Conservation (phyloP, 2,888 invertebrate species). For the Gortyna flavago region DNA sequence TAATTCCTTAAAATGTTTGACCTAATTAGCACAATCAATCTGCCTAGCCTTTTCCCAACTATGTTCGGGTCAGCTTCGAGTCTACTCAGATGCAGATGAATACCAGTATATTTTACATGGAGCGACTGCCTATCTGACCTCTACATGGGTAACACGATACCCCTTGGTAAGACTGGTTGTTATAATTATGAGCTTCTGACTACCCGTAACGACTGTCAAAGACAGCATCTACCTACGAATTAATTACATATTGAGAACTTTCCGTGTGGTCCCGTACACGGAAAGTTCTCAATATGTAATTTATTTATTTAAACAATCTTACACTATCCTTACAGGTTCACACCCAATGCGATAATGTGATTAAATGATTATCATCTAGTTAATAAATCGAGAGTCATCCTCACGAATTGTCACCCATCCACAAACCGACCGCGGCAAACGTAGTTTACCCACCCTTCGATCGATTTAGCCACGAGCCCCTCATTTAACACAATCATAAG, state of each 20-base stretch:
- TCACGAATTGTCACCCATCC: too few relatives aligned
- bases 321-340: too few relatives aligned
- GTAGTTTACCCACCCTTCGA: not conserved
- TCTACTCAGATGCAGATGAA: not conserved
- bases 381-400: too few relatives aligned
- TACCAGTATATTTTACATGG: not conserved
- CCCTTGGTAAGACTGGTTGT: not conserved
- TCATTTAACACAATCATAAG: not conserved
- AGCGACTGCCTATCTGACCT: not conserved
- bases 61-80: not conserved
- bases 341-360: too few relatives aligned
- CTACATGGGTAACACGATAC: not conserved
- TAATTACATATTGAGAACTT: too few relatives aligned
- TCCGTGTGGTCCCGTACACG: too few relatives aligned
- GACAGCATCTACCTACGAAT: too few relatives aligned
- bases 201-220: too few relatives aligned
- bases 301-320: too few relatives aligned
- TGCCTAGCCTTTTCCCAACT: not conserved
- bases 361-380: too few relatives aligned
- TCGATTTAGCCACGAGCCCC: not conserved
- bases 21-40: not conserved
- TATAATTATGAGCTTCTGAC: not conserved
- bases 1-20: not conserved
- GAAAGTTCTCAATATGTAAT: too few relatives aligned
- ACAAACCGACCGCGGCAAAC: not conserved